Evolutionary conservation across 2,888 invertebrate species (phyloP), one percentile per base, ranked within the genome.

Genomic region (Empis stercorea): DNA sequence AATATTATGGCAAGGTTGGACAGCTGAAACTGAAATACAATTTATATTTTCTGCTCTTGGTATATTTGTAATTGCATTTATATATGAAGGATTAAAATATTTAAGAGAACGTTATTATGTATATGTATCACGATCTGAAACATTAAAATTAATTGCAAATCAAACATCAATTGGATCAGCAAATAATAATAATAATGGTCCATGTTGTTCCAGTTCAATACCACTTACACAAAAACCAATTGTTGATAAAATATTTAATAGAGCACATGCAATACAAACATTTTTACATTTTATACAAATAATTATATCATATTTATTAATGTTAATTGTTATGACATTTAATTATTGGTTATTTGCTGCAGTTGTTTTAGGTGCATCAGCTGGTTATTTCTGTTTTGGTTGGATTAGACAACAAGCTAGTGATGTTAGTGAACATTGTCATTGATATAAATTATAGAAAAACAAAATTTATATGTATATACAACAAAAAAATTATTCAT

Each of bases 71-170:
- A 79, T 94, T 62, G 87, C 91, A 0, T 80, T 92, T 20, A 72
- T 92, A n/a, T 97, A 96, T 65, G 97, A 99, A 71, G 92, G 89
- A 0, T 76, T 99, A 4, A 97, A 96, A 72, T 93, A 89, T 71
- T 83, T 73, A 60, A 65, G 78, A 1, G 76, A 76, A 56, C 70
- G 58, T 11, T 52, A 62, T 36, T 42, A 59, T 15, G 54, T 58
- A 3, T 49, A 54, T 17, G 56, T 57, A 4, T 55, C 57, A 1
- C 57, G 57, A 15, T 55, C 54, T 41, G 56, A 59, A 48, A 51
- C 54, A 16, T 16, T 16, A 17, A 11, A 15, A 16, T 9, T 36
- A 30, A 32, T 43, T 17, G n/a, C 36, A 14, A 15, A 17, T 36
- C 10, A 17, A 30, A 11, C 42, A 17, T 7, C 10, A 13, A 30